Base-by-base conservation (phyloP, 2,113 vertebrate species). In the Pseudopodoces humilis region DNA sequence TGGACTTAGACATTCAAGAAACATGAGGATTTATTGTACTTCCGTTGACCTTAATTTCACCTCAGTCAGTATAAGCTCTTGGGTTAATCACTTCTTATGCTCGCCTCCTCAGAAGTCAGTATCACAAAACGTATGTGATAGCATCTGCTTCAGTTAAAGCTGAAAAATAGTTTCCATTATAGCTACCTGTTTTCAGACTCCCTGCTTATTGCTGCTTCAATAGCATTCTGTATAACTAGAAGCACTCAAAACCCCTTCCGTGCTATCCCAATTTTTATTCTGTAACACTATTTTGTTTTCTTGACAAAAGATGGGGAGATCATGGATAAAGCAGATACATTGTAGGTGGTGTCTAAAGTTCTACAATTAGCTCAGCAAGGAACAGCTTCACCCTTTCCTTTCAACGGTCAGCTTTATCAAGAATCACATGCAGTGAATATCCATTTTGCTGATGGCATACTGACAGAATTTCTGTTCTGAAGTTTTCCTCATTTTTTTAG, bases 101-200 rank as follows among this genome's bases (percentile, higher is more conserved):
- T 91, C 17, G 13, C 58, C 43, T 86, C 62, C 56, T 86, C 82
- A 79, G 62, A 94, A 83, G 50, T 82, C 72, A 83, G 87, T 82
- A 92, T 65, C 60, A 86, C 37, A 16, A 81, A 79, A 92, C 9
- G 1, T 35, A 35, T 82, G 27, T 31, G 75, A 85, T 83, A 86
- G 72, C 55, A 74, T 44, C 65, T 59, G 69, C 50, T 83, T 81
- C 72, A 78, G 64, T 69, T 88, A 88, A 89, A 85, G 64, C 20
- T 94, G 87, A 97, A 96, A 96, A 94, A 90, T 65, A 87, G 55
- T 86, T 96, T 91, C 90, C n/a, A 91, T 96, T 95, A 95, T 6
- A 90, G 63, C 43, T 80, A 68, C 58, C 46, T 80, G 55, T 63
- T 95, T 94, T 69, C 72, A 94, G 30, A 81, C 39, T 81, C 56